Evolutionary conservation across 1,140 invertebrate genomes (phyloP).

Genomic region (Drosophila tristis): DNA sequence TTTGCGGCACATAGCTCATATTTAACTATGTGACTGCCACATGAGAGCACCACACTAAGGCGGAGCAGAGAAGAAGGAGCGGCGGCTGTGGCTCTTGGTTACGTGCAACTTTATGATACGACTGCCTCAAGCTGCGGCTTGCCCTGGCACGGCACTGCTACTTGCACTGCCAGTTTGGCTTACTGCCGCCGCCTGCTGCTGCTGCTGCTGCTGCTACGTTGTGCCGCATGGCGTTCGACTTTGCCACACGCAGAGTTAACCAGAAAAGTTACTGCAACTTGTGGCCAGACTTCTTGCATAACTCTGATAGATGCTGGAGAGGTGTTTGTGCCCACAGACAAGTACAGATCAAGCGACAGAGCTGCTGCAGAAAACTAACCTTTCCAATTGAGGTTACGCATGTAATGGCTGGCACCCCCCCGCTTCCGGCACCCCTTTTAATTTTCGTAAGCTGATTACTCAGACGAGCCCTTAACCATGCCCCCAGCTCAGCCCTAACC

Average conservation of each 20-base stretch:
- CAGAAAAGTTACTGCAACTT: slow-evolving; percentile 60
- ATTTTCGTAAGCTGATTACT: too few relatives aligned
- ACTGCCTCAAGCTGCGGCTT: slow-evolving; percentile 30
- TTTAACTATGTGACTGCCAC: slow-evolving; percentile 60
- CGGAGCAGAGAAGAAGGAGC: background rate
- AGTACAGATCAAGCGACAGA: too few relatives aligned
- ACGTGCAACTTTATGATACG: slow-evolving; percentile 65
- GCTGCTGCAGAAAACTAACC: too few relatives aligned
- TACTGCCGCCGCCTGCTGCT: slow-evolving; percentile 37
- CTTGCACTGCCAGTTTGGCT: slow-evolving; percentile 54
- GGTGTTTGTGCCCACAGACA: too few relatives aligned
- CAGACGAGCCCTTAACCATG: background rate
- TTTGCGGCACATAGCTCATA: slow-evolving; percentile 51
- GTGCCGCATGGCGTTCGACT: too few relatives aligned
- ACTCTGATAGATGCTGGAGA: slow-evolving; percentile 18
- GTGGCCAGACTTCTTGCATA: slow-evolving; percentile 48
- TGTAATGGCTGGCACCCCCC: too few relatives aligned
- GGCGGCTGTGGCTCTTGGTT: slow-evolving; percentile 44
- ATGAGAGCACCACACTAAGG: slow-evolving; percentile 3
- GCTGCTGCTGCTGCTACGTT: background rate
- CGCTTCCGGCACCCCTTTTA: too few relatives aligned
- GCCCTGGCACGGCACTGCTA: slow-evolving; percentile 31
- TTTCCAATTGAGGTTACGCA: too few relatives aligned
- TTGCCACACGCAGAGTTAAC: slow-evolving; percentile 56
- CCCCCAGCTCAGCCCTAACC: too few relatives aligned